Conservation (phyloP, 2,888 invertebrate genomes). For the Conus canariensis region DNA sequence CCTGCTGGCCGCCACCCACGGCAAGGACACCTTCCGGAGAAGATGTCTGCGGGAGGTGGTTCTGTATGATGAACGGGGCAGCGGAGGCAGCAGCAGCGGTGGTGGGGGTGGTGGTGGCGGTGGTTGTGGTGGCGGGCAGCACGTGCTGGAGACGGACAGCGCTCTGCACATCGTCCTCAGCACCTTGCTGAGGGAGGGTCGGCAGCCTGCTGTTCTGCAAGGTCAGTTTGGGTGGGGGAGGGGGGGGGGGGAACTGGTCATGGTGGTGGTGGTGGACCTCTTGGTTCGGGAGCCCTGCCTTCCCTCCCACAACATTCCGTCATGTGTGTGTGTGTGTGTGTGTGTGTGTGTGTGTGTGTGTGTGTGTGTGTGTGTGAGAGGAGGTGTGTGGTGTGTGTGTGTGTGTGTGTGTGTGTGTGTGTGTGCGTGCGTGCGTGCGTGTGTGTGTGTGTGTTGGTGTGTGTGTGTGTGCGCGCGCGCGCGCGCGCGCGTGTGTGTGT, state of each 20-base stretch:
- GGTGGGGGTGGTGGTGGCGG: not conserved
- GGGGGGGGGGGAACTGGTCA: not conserved
- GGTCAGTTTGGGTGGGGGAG: slow-evolving; percentile 81
- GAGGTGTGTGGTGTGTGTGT: not conserved
- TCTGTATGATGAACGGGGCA: slow-evolving; percentile 86
- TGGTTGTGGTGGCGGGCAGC: not conserved
- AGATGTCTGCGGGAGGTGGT: slow-evolving; percentile 81
- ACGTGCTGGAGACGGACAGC: slow-evolving; percentile 79
- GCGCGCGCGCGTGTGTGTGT: not conserved
- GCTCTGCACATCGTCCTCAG: slow-evolving; percentile 85
- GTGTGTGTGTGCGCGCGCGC: not conserved
- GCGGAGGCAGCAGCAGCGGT: not conserved
- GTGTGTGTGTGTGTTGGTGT: not conserved
- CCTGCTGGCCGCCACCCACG: slow-evolving; percentile 81
- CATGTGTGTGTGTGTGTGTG: not conserved
- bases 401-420: not conserved
- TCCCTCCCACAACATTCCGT: no score
- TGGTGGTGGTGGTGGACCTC: not conserved
- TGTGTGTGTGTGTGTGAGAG: not conserved
- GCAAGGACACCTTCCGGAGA: slow-evolving; percentile 83
- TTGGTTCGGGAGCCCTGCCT: no score
- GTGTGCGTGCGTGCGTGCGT: not conserved
- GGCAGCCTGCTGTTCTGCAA: slow-evolving; percentile 84
- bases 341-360: not conserved
- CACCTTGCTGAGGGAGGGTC: slow-evolving; percentile 85